Percentiles rank a stretch among this genome's conserved stretches.
Evolutionary conservation across 2,113 vertebrate genomes (phyloP).

Genomic region (Murina feae): DNA sequence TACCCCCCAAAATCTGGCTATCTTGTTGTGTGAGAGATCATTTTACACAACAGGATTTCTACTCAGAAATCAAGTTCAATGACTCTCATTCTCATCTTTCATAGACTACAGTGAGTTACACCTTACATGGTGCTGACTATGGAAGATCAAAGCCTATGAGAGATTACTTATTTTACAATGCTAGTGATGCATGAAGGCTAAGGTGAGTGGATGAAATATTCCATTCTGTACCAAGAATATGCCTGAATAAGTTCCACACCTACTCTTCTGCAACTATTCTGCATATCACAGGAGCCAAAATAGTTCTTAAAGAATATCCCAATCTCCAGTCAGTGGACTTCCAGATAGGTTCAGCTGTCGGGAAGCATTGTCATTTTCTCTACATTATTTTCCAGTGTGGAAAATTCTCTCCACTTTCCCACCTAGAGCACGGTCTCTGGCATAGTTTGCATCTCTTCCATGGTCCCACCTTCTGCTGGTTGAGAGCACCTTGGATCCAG

Average conservation of each 20-base stretch:
- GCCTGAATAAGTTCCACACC: not conserved
- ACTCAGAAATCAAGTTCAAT: not conserved
- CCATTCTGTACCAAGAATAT: not conserved
- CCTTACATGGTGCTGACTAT: not conserved
- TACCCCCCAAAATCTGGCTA: not conserved
- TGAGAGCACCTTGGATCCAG: not conserved
- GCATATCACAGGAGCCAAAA: not conserved
- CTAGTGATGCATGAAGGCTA: not conserved
- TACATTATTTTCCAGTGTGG: no score
- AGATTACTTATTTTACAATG: not conserved
- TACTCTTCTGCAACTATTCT: not conserved
- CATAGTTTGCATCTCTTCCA: not conserved
- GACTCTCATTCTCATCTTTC: not conserved
- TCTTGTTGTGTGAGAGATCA: not conserved
- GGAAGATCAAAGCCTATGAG: not conserved
- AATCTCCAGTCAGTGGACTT: not conserved
- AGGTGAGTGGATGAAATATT: not conserved
- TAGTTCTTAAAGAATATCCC: not conserved
- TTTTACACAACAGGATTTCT: not conserved
- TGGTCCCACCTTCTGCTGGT: not conserved
- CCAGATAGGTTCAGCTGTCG: not conserved
- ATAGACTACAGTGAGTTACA: not conserved
- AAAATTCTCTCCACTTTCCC: not conserved
- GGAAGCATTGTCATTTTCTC: no score
- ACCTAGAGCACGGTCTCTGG: accelerated